These are phyloP conservation scores for Lycia hirtaria DNA, from an alignment of 2,888 invertebrate genomes.

Conservation along the genomic window DNA sequence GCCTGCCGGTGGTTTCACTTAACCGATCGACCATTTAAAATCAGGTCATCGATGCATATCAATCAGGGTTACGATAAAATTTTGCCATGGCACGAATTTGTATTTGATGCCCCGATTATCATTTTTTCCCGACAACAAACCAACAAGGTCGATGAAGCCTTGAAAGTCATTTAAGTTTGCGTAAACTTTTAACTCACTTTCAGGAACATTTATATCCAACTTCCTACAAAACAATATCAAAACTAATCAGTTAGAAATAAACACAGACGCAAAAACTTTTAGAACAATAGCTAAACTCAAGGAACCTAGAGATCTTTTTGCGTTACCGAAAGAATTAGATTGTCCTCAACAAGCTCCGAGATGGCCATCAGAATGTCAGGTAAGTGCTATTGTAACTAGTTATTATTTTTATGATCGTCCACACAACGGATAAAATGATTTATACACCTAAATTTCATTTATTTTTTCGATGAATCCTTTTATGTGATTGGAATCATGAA, in stretches of 20 bases:
- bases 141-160: conserved; percentile 18
- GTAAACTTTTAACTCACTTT: conserved; percentile 36
- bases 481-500: no score
- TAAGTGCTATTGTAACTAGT: conserved; percentile 75
- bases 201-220: conserved; percentile 87
- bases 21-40: conserved; percentile 39
- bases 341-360: conserved; percentile 92
- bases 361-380: conserved; percentile 96
- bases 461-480: no score
- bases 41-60: conserved; percentile 48
- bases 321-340: conserved; percentile 88
- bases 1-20: conserved; percentile 35
- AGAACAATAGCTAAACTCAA: conserved; percentile 87
- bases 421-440: no score
- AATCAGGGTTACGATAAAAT: conserved; percentile 30
- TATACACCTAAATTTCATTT: no score
- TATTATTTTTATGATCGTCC: no score
- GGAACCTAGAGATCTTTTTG: conserved; percentile 90
- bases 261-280: conserved; percentile 87
- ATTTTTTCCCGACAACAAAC: conserved; percentile 7
- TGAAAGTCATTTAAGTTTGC: conserved; percentile 13
- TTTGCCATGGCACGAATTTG: conserved; percentile 26
- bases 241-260: conserved; percentile 88
- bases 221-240: conserved; percentile 87
- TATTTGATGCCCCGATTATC: conserved; percentile 17